phyloP scores from a whole-genome alignment of 1,140 invertebrate species.

The Sminthurinus signatus region DNA sequence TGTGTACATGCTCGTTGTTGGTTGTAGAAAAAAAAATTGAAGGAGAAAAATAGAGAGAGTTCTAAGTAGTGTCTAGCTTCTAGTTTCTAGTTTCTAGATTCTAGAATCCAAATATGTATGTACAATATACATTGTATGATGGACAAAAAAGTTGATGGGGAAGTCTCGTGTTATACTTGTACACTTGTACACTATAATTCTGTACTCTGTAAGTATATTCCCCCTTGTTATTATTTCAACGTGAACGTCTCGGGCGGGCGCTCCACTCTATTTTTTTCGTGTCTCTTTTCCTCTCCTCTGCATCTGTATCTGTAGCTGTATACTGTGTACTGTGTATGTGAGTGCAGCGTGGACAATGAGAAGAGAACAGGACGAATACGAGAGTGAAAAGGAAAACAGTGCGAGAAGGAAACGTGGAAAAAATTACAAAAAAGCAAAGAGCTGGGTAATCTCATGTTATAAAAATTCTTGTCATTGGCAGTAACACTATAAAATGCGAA shows the following conservation, averaged over 20 bases:
- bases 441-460: conserved; percentile 39
- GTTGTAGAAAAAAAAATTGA: neutral
- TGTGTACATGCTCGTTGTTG: neutral
- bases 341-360: conserved; percentile 25
- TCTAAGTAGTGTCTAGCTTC: too few species aligned
- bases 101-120: too few species aligned
- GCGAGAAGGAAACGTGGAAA: conserved; percentile 38
- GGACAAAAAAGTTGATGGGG: too few species aligned
- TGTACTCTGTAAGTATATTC: conserved; percentile 7
- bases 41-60: too few species aligned
- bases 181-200: too few species aligned
- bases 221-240: conserved; percentile 14
- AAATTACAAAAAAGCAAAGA: conserved; percentile 40
- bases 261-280: conserved; percentile 23
- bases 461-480: conserved; percentile 42
- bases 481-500: conserved; percentile 29
- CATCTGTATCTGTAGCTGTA: too few species aligned
- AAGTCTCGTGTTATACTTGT: too few species aligned
- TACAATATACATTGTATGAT: too few species aligned
- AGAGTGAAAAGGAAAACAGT: conserved; percentile 20
- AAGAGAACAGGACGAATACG: conserved; percentile 27
- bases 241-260: conserved; percentile 3
- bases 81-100: too few species aligned
- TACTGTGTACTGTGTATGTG: too few species aligned
- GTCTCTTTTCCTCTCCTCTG: conserved; percentile 25